Evolutionary conservation across 1,140 invertebrate species (phyloP).

Genomic region (Colletes gigas): DNA sequence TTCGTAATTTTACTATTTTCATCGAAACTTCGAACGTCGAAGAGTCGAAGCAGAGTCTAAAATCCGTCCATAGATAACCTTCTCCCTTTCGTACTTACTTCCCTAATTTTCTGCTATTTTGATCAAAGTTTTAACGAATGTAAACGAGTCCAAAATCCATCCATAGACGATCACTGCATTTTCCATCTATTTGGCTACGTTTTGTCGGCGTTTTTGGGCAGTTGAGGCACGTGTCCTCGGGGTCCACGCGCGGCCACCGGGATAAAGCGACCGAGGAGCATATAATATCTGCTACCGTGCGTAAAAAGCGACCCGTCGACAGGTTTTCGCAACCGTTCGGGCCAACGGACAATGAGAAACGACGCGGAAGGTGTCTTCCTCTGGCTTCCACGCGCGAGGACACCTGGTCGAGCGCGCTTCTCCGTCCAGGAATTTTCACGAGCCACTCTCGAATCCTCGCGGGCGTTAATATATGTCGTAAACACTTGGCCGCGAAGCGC

Average conservation of each 20-base stretch:
- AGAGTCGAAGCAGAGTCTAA: too few species aligned
- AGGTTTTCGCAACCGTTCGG: slow-evolving; percentile 40
- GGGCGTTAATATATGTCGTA: slow-evolving; percentile 29
- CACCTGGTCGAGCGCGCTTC: neutral
- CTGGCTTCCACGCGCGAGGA: neutral
- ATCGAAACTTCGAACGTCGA: too few species aligned
- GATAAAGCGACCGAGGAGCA: neutral
- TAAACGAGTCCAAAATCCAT: too few species aligned
- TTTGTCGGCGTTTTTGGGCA: too few species aligned
- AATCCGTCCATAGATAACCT: too few species aligned
- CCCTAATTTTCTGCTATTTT: too few species aligned
- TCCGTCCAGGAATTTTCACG: neutral
- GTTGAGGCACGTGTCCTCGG: too few species aligned
- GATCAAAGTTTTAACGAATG: too few species aligned
- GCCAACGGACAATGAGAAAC: slow-evolving; percentile 21
- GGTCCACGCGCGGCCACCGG: neutral
- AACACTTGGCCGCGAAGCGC: slow-evolving; percentile 29
- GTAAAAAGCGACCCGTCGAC: slow-evolving; percentile 33
- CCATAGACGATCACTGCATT: too few species aligned
- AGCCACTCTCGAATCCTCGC: neutral
- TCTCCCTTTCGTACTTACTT: too few species aligned
- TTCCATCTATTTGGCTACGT: too few species aligned
- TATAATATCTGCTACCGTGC: neutral
- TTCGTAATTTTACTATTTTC: too few species aligned
- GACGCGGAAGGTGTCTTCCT: neutral